A percentile compares a stretch with the other conserved stretches of the same genome.
Evolutionary conservation across 1,140 invertebrate species (phyloP).

Genomic region (Ceratoteleas bidentatus): DNA sequence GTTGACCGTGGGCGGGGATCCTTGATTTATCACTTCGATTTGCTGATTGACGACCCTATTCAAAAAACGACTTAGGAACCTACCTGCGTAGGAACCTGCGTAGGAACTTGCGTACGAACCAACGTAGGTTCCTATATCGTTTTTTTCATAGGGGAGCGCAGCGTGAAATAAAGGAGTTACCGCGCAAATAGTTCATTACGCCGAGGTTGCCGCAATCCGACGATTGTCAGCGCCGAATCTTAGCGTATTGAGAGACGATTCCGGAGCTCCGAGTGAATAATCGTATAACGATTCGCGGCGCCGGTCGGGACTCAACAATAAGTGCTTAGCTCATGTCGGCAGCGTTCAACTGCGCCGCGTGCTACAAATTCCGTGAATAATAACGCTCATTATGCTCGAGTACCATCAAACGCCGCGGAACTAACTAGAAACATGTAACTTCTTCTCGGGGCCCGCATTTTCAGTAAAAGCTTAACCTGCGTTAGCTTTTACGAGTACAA

Average conservation of each 20-base stretch:
- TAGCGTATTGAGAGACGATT: too few relatives aligned
- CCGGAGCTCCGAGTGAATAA: slow-evolving; percentile 18
- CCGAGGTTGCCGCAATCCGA: slow-evolving; percentile 3
- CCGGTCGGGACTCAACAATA: slow-evolving; percentile 41
- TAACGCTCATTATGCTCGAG: slow-evolving; percentile 54
- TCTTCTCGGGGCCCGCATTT: slow-evolving; percentile 50
- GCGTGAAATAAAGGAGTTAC: not conserved
- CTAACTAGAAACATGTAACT: slow-evolving; percentile 57
- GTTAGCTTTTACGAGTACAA: slow-evolving; percentile 55
- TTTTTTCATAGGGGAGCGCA: too few relatives aligned
- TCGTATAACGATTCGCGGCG: slow-evolving; percentile 38
- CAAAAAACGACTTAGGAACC: too few relatives aligned
- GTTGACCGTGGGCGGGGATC: slow-evolving; percentile 41
- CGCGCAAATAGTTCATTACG: slow-evolving; percentile 7
- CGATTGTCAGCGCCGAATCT: too few relatives aligned
- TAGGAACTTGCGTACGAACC: too few relatives aligned
- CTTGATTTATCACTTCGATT: not conserved
- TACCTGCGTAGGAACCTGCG: too few relatives aligned
- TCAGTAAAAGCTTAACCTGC: slow-evolving; percentile 46
- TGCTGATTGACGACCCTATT: not conserved
- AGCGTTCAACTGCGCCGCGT: slow-evolving; percentile 7
- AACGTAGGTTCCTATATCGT: too few relatives aligned
- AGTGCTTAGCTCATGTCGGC: slow-evolving; percentile 50
- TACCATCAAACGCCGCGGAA: slow-evolving; percentile 48
- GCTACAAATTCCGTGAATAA: slow-evolving; percentile 47